Evolutionary conservation across 1,140 invertebrate genomes (phyloP), one percentile per base, ranked within the genome.

Genomic region (Planococcus citri): DNA sequence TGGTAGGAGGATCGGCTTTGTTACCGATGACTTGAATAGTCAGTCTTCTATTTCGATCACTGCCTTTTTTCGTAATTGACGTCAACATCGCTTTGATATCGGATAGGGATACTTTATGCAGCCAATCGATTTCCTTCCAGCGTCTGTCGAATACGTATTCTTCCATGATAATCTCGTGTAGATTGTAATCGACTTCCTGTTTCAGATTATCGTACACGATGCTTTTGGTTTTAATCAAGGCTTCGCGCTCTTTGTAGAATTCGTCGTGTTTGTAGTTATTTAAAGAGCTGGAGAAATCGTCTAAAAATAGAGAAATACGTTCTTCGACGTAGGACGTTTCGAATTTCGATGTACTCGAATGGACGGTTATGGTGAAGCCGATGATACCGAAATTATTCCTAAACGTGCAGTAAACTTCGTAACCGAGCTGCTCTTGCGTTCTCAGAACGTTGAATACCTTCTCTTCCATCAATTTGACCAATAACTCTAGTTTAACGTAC

Each of bases 371-470:
- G 0, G 86, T 83, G 77, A 86, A 90, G 8, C 89, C 89, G 20
- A 89, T 79, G 72, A 91, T 83, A 1, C 88, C 88, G 73, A 82
- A 86, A 1, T 87, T 89, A 70, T 88, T 82, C 10, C 84, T 79
- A 29, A 86, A 75, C n/a, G 81, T 79, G 74, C 85, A 86, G 72
- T 79, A 86, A 2, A 95, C 90, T 73, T 86, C 81, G 76, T 95
- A 95, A 0, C 94, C 93, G 8, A 97, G 79, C 77, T 96, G 93
- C 78, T 97, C 92, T 77, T 92, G 87, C 0, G 92, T 96, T 71
- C 94, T 81, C 6, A 97, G 79, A 24, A 84, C 83, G 79, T 95
- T 87, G 78, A 95, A 97, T 57, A 93, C 81, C 0, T 92, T 91
- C 78, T 96, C 94, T 76, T 91, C 86, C 79, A 91, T 88, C 57